phyloP scores from a whole-genome alignment of 2,113 vertebrate genomes.

The human region GRCh38 chr19:28924501-28925000 shows the following conservation, averaged over 20 bases:
- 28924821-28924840: not conserved
- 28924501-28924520: not conserved
- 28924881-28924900: not conserved
- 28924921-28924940: not conserved
- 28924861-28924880: not conserved
- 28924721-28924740: not conserved
- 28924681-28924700: not conserved
- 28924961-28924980: not conserved
- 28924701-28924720: not conserved
- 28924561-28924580: not conserved
- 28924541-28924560: not conserved
- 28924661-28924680: not conserved
- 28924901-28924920: not conserved
- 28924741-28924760: not conserved
- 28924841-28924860: not conserved
- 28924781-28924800: not conserved
- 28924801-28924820: not conserved
- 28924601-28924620: not conserved
- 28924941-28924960: not conserved
- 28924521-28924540: not conserved
- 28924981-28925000: too few species aligned
- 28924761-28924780: not conserved
- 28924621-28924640: not conserved
- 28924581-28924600: not conserved
- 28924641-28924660: too few species aligned